These are phyloP conservation scores for Momotus momota DNA, from an alignment of 2,797 vertebrate genomes.

Conservation along the genomic window DNA sequence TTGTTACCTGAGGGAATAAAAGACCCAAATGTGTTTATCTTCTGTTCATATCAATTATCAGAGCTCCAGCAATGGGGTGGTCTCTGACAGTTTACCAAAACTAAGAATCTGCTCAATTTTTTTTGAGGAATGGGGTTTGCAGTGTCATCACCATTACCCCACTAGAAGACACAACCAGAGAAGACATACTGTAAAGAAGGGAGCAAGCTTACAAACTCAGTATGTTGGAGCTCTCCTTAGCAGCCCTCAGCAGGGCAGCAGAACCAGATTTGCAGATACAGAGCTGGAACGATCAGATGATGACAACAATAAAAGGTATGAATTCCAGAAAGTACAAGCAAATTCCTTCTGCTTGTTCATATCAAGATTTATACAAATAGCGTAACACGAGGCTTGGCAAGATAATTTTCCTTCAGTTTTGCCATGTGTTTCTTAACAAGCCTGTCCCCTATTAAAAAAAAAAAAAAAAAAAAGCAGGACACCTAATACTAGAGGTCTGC, in stretches of 20 bases:
- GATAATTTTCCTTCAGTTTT: conserved; percentile 50
- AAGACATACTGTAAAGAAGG: background rate
- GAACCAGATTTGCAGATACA: background rate
- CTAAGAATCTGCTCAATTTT: background rate
- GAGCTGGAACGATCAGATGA: background rate
- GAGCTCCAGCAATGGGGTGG: background rate
- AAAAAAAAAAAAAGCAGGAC: background rate
- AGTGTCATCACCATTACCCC: background rate
- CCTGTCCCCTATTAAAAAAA: background rate
- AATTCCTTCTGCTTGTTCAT: conserved; percentile 50
- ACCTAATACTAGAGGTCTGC: conserved; percentile 2
- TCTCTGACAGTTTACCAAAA: background rate
- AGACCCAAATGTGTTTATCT: background rate
- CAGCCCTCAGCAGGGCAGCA: background rate
- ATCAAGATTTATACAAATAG: conserved; percentile 47
- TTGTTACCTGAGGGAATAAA: background rate
- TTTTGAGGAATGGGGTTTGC: background rate
- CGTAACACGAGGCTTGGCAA: background rate
- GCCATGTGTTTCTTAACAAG: conserved; percentile 18
- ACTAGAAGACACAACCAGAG: background rate
- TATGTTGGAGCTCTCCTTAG: background rate
- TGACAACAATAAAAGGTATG: conserved; percentile 22
- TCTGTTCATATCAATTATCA: background rate
- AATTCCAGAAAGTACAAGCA: conserved; percentile 52
- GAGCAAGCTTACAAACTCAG: background rate